These are phyloP conservation scores for Noturus placidus DNA, from an alignment of 2,113 vertebrate genomes.

Conservation along the genomic window DNA sequence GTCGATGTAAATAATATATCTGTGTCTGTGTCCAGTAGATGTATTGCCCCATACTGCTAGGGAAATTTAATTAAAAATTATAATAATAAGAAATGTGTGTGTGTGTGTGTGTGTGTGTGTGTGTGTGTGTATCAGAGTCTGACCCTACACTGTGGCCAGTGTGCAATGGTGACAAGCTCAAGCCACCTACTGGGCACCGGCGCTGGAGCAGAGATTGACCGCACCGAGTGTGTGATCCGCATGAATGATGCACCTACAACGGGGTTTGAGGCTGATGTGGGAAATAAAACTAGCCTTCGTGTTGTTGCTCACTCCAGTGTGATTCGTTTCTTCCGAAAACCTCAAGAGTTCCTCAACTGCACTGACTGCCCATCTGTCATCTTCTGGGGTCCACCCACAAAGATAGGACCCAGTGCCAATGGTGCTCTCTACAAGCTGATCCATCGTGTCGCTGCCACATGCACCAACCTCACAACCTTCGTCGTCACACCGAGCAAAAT, in stretches of 20 bases:
- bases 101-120: slow-evolving; percentile 1
- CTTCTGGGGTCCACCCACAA: slow-evolving; percentile 90
- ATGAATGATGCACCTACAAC: slow-evolving; percentile 95
- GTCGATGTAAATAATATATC: neutral
- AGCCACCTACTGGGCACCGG: slow-evolving; percentile 87
- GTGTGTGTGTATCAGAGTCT: slow-evolving; percentile 74
- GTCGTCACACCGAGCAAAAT: slow-evolving; percentile 80
- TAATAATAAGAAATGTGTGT: neutral
- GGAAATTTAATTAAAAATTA: neutral
- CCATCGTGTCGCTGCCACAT: slow-evolving; percentile 80
- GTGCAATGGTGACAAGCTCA: slow-evolving; percentile 92
- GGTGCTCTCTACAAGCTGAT: slow-evolving; percentile 83
- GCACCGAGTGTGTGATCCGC: slow-evolving; percentile 86
- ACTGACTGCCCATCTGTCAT: slow-evolving; percentile 78
- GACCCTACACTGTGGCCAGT: slow-evolving; percentile 80
- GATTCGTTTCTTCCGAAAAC: slow-evolving; percentile 82
- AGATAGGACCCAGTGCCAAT: slow-evolving; percentile 83
- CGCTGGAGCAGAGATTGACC: slow-evolving; percentile 82
- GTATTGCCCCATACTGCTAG: neutral
- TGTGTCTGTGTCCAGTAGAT: neutral
- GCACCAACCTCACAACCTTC: slow-evolving; percentile 83
- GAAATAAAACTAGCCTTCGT: slow-evolving; percentile 86
- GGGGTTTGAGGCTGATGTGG: slow-evolving; percentile 80
- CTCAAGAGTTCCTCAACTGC: slow-evolving; percentile 83
- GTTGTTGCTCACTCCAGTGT: slow-evolving; percentile 95